Evolutionary conservation across 1,140 invertebrate species (phyloP).

Genomic region (Drosophila suzukii): DNA sequence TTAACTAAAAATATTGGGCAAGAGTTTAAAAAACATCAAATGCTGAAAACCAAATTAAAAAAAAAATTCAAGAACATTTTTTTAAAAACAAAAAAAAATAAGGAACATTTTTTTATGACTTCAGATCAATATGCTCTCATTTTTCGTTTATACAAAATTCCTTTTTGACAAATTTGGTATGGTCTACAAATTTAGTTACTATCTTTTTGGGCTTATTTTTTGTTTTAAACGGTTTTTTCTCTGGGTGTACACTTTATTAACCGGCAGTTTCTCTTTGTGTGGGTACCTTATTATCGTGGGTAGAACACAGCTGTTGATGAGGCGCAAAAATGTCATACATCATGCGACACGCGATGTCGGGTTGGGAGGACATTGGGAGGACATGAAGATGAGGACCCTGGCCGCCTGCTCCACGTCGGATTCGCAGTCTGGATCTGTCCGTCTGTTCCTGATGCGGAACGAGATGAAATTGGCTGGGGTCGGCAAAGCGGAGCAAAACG

Average conservation of each 20-base stretch:
- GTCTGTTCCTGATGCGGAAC: conserved; percentile 24
- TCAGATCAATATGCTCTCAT: too few relatives aligned
- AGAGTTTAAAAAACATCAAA: too few relatives aligned
- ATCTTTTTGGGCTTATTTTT: too few relatives aligned
- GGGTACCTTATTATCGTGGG: conserved; percentile 55
- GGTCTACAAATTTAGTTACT: too few relatives aligned
- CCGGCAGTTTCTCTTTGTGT: background rate
- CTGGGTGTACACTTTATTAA: background rate
- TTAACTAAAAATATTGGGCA: too few relatives aligned
- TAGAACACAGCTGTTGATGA: conserved; percentile 65
- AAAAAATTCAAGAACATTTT: too few relatives aligned
- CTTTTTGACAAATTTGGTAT: too few relatives aligned
- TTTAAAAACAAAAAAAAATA: too few relatives aligned
- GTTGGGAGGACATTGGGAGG: conserved; percentile 5
- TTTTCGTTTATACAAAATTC: too few relatives aligned
- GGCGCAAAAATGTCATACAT: conserved; percentile 82
- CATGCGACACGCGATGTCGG: conserved; percentile 59
- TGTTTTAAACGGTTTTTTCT: too few relatives aligned
- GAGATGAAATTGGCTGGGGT: conserved; percentile 33
- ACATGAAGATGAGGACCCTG: conserved; percentile 11
- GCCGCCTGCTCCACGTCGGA: conserved; percentile 4
- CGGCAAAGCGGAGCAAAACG: conserved; percentile 15
- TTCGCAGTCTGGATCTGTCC: conserved; percentile 2
- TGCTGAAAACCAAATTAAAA: too few relatives aligned
- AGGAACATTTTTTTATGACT: too few relatives aligned